Conservation (phyloP, 1,140 invertebrate species). For the Lordiphosa clarofinis region DNA sequence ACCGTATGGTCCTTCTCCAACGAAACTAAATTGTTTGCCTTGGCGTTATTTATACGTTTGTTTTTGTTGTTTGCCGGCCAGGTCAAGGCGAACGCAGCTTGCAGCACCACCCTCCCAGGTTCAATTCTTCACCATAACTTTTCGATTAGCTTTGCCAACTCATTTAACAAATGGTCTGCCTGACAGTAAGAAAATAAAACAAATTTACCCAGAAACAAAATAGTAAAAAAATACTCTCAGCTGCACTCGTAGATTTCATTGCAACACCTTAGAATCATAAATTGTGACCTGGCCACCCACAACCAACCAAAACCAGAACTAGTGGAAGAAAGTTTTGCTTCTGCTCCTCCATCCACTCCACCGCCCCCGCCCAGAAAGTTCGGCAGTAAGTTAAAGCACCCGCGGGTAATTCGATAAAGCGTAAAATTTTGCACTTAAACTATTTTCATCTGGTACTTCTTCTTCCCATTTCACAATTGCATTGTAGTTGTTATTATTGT, state of each 20-base stretch:
- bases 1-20: slow-evolving; percentile 14
- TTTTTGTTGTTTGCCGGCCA: slow-evolving; percentile 26
- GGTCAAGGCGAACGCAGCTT: slow-evolving; percentile 44
- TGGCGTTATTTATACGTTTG: slow-evolving; percentile 57
- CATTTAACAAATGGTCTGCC: slow-evolving; percentile 73
- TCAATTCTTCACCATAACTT: slow-evolving; percentile 44
- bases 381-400: slow-evolving; percentile 68
- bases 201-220: slow-evolving; percentile 48
- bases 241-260: slow-evolving; percentile 53
- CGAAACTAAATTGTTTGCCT: slow-evolving; percentile 43
- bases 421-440: slow-evolving; percentile 78
- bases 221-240: slow-evolving; percentile 3
- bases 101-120: slow-evolving; percentile 3
- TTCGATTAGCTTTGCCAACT: slow-evolving; percentile 76
- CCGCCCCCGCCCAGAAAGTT: slow-evolving; percentile 35
- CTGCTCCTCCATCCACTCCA: background rate
- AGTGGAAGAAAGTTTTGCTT: slow-evolving; percentile 44
- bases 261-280: slow-evolving; percentile 76
- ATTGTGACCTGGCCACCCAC: slow-evolving; percentile 38
- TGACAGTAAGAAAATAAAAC: slow-evolving; percentile 73
- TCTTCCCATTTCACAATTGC: slow-evolving; percentile 50
- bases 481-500: slow-evolving; percentile 44
- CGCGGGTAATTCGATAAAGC: slow-evolving; percentile 78
- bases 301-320: slow-evolving; percentile 1
- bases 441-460: slow-evolving; percentile 49